Conservation (phyloP, 2,888 invertebrate genomes). For the Diploptera punctata region DNA sequence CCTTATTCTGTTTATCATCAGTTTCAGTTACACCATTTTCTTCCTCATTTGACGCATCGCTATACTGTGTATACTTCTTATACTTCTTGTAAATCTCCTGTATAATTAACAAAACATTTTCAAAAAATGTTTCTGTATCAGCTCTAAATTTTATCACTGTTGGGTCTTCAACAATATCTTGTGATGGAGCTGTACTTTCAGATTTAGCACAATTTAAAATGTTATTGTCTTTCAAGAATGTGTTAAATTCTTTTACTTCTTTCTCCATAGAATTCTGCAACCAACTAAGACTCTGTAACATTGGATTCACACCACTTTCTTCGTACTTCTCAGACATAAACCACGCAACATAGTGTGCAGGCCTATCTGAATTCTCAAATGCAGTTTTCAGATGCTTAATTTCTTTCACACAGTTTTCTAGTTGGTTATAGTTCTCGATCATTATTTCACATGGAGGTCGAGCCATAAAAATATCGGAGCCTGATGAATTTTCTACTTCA, state of each 20-base stretch:
- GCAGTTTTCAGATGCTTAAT: slow-evolving; percentile 46
- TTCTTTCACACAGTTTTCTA: slow-evolving; percentile 37
- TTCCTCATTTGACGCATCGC: slow-evolving; percentile 51
- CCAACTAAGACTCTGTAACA: not conserved
- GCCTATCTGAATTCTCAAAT: not conserved
- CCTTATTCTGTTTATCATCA: no score
- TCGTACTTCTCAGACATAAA: not conserved
- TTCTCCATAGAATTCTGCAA: not conserved
- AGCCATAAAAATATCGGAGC: slow-evolving; percentile 38
- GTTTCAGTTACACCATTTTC: not conserved
- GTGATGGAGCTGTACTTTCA: no score
- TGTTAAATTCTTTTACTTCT: slow-evolving; percentile 46
- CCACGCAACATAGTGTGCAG: no score
- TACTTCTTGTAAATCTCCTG: slow-evolving; percentile 66
- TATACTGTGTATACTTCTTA: slow-evolving; percentile 55
- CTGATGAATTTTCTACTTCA: slow-evolving; percentile 51
- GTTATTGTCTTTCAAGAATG: not conserved
- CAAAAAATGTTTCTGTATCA: slow-evolving; percentile 58
- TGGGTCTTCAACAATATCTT: not conserved
- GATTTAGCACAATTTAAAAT: no score
- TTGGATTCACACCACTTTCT: not conserved
- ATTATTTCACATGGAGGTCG: not conserved
- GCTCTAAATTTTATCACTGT: slow-evolving; percentile 12
- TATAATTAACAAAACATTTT: slow-evolving; percentile 61
- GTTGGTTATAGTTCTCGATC: not conserved